Base-by-base conservation (phyloP, 2,113 vertebrate genomes). In the Sakesphorus luctuosus region DNA sequence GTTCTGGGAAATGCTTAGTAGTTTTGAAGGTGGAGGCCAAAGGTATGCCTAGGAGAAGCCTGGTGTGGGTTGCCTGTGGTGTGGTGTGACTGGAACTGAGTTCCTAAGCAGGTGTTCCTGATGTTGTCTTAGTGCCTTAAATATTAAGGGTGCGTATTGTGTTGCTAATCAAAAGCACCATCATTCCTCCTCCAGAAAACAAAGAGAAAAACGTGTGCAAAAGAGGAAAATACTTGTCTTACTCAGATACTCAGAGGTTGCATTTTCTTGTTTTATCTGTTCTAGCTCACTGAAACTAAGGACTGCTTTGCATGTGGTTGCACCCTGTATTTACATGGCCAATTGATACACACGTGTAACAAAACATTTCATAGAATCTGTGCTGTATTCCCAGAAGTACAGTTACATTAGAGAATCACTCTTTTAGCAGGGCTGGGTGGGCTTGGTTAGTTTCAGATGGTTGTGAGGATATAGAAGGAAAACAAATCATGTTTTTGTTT, bases 371-470 rank as follows among this genome's bases (percentile, higher is more conserved):
- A 5, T 3, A 7, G 72, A 50, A 88, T 75, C 93, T 40, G 52
- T 73, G 63, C 46, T 35, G 58, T 90, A 89, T 94, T 96, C 90
- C 76, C 68, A 65, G 83, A 95, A 94, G 85, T 65, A 49, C 56
- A 84, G 76, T 65, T 92, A 58, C 52, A 21, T 86, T 72, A 68
- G 63, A 84, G 80, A 87, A 33, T 87, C 77, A 9, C 61, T 74
- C 92, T 95, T 92, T 92, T 87, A 94, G 73, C 46, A 46, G 86
- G 73, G 62, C 84, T 93, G 83, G 96, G 88, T 75, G 53, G 61
- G 77, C 52, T 89, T 84, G 80, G 83, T 94, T 93, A 95, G 90
- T 90, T 94, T 96, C 68, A 86, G 66, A 84, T 72, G 76, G 36
- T 88, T 96, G 80, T 93, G 76, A 90, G 88, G 66, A 53, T 82